A percentile compares a stretch with the other conserved stretches of the same genome.
Conservation (phyloP, 2,888 invertebrate species). For the Apoda limacodes region DNA sequence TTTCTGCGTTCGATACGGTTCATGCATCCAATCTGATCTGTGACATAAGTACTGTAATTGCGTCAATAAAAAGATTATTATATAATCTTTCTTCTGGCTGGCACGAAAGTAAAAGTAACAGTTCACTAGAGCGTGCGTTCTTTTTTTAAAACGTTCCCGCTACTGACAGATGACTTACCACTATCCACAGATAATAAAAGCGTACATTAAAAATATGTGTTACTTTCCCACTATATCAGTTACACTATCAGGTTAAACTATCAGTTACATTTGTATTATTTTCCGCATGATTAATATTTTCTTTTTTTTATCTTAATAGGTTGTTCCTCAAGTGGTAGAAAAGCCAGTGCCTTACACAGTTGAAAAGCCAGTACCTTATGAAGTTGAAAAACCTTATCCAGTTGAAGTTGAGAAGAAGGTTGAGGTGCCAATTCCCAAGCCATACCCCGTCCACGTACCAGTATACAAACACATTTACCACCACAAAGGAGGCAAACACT, state of each 20-base stretch:
- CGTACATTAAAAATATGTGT: too few relatives aligned
- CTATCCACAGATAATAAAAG: too few relatives aligned
- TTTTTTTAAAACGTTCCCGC: slow-evolving; percentile 22
- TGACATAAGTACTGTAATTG: slow-evolving; percentile 34
- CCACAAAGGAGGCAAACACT: slow-evolving; percentile 67
- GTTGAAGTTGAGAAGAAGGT: slow-evolving; percentile 81
- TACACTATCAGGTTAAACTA: too few relatives aligned
- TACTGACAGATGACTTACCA: too few relatives aligned
- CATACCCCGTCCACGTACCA: slow-evolving; percentile 80
- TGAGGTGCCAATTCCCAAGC: slow-evolving; percentile 76
- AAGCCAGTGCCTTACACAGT: slow-evolving; percentile 80
- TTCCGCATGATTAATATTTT: slow-evolving; percentile 6
- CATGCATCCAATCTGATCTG: slow-evolving; percentile 17
- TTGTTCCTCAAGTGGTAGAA: slow-evolving; percentile 78
- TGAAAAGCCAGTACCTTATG: slow-evolving; percentile 78
- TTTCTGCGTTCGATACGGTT: too few relatives aligned
- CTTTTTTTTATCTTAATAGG: slow-evolving; percentile 37
- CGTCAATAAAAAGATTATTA: slow-evolving; percentile 38
- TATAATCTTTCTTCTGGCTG: slow-evolving; percentile 42
- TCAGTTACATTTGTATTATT: too few relatives aligned
- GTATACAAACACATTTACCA: slow-evolving; percentile 82
- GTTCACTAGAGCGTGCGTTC: slow-evolving; percentile 37
- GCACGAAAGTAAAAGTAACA: slow-evolving; percentile 52
- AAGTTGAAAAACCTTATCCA: slow-evolving; percentile 80
- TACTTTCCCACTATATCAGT: too few relatives aligned